A percentile compares a stretch with the other conserved stretches of the same genome.
These are phyloP conservation scores for Drosophila subobscura DNA, from an alignment of 1,140 invertebrate species.

Conservation along the genomic window DNA sequence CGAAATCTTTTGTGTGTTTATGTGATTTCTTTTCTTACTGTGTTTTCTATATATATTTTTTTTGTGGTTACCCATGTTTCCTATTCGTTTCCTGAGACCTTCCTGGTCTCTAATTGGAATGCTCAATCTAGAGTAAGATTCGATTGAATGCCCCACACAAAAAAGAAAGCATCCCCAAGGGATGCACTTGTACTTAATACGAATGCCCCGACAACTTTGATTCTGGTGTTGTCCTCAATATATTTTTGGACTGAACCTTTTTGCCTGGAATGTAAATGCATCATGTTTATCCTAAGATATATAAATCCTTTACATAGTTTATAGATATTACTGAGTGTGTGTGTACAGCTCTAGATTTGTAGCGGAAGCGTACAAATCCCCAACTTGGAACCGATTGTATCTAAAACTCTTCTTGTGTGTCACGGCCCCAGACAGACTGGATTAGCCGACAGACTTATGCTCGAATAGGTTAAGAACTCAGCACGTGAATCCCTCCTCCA, in stretches of 20 bases:
- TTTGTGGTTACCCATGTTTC: constrained; percentile 66
- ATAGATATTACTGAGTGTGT: constrained; percentile 23
- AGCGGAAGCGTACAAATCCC: constrained; percentile 26
- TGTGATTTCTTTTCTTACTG: constrained; percentile 26
- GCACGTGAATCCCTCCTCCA: constrained; percentile 19
- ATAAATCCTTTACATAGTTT: constrained; percentile 2
- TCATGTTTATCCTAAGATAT: constrained; percentile 48
- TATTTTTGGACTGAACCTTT: constrained; percentile 56
- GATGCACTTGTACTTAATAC: constrained; percentile 51
- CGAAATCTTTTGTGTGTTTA: constrained; percentile 47
- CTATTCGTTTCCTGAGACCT: constrained; percentile 32
- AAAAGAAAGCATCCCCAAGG: constrained; percentile 34
- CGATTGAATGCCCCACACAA: constrained; percentile 59
- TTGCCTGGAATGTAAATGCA: constrained; percentile 76
- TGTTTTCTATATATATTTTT: constrained; percentile 47
- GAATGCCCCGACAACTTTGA: constrained; percentile 39
- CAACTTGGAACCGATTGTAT: constrained; percentile 34
- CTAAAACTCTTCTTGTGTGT: constrained; percentile 20
- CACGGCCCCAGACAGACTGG: constrained; percentile 51
- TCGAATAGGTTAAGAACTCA: constrained; percentile 31
- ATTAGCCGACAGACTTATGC: constrained; percentile 31
- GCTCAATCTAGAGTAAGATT: constrained; percentile 43
- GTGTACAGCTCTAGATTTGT: constrained; percentile 35
- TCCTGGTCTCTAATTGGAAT: constrained; percentile 36
- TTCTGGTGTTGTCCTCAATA: constrained; percentile 24